These are phyloP conservation scores for Lepus europaeus DNA, from an alignment of 2,113 vertebrate genomes.

Conservation along the genomic window DNA sequence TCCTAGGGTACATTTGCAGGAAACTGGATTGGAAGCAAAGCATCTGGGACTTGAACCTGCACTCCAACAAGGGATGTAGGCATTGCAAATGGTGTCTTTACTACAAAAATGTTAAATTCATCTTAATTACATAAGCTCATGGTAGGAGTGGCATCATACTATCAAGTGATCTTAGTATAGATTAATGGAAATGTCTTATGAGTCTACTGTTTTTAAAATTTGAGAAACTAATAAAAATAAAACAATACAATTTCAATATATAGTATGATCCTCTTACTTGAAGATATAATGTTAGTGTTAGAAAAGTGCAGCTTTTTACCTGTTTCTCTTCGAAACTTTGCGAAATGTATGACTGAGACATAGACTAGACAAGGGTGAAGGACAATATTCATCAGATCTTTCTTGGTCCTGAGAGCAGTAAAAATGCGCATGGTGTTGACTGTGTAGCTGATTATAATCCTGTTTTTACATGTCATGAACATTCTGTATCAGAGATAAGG, in stretches of 20 bases:
- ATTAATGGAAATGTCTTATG: conserved; percentile 9
- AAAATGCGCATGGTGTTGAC: background rate
- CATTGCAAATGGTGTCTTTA: too few species aligned
- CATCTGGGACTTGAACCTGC: too few species aligned
- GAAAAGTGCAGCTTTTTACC: conserved; percentile 40
- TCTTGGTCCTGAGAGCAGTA: background rate
- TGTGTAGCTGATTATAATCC: background rate
- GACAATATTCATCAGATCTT: background rate
- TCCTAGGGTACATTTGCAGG: too few species aligned
- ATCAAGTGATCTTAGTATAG: conserved; percentile 5
- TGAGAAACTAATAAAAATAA: conserved; percentile 41
- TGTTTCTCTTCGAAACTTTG: conserved; percentile 52
- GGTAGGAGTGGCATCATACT: background rate
- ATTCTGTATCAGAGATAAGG: conserved; percentile 10
- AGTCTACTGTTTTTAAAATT: conserved; percentile 37
- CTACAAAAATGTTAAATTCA: background rate
- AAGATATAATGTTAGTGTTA: conserved; percentile 21
- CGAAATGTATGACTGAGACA: background rate
- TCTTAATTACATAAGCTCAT: background rate
- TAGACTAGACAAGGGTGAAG: background rate
- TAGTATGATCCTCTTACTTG: background rate
- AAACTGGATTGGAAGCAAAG: too few species aligned
- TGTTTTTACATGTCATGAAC: background rate
- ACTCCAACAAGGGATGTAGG: too few species aligned
- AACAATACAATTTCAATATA: background rate